These are phyloP conservation scores for Pammene fasciana DNA, from an alignment of 2,888 invertebrate genomes.

Conservation along the genomic window DNA sequence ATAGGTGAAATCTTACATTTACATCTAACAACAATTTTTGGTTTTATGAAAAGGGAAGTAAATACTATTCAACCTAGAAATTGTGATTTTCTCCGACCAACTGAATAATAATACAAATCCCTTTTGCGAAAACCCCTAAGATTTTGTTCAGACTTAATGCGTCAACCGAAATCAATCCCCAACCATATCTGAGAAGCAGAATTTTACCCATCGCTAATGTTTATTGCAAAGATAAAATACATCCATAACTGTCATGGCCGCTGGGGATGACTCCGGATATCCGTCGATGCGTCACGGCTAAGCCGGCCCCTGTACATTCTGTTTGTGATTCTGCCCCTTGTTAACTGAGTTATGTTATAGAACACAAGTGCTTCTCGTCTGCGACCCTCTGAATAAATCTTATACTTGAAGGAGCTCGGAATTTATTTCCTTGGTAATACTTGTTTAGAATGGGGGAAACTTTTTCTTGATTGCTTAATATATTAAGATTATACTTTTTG, in stretches of 20 bases:
- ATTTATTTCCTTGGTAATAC: constrained; percentile 46
- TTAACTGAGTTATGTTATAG: constrained; percentile 74
- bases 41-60: too few species aligned
- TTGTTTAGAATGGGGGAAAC: constrained; percentile 38
- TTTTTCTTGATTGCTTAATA: constrained; percentile 30
- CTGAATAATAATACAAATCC: background rate
- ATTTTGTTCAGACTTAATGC: constrained; percentile 16
- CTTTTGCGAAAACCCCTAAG: constrained; percentile 5
- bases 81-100: background rate
- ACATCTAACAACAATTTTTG: too few species aligned
- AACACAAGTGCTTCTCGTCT: constrained; percentile 66
- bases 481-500: background rate
- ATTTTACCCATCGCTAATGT: constrained; percentile 49
- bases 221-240: constrained; percentile 63
- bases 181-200: constrained; percentile 35
- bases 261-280: constrained; percentile 65
- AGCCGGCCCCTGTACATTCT: constrained; percentile 58
- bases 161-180: constrained; percentile 38
- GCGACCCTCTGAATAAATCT: constrained; percentile 74
- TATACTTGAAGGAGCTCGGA: constrained; percentile 57
- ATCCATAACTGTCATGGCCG: constrained; percentile 72
- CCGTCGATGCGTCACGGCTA: constrained; percentile 72
- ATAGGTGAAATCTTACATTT: too few species aligned
- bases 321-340: constrained; percentile 67
- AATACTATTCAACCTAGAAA: too few species aligned